Conservation (phyloP, 2,113 vertebrate genomes). For the Cygnus atratus region DNA sequence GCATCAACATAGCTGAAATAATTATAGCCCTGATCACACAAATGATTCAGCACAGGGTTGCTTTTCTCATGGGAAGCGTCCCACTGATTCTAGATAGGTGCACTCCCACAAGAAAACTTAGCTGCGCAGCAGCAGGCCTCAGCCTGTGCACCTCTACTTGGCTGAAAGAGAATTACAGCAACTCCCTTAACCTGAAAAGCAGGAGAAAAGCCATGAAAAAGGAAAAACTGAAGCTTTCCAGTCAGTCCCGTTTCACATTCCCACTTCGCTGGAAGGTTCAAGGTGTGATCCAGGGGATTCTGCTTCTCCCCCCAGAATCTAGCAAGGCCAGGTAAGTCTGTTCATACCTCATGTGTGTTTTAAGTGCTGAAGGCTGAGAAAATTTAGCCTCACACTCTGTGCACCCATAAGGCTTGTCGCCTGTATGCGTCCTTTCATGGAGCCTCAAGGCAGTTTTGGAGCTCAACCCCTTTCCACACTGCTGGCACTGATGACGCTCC, state of each 20-base stretch:
- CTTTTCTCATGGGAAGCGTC: not conserved
- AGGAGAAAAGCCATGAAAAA: not conserved
- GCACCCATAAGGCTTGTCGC: conserved; percentile 89
- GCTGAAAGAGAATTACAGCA: not conserved
- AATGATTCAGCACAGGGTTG: not conserved
- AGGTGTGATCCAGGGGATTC: not conserved
- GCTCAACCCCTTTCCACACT: conserved; percentile 93
- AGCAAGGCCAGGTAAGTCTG: conserved; percentile 29
- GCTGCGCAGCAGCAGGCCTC: not conserved
- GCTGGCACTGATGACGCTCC: conserved; percentile 82
- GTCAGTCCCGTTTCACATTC: not conserved
- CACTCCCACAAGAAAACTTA: not conserved
- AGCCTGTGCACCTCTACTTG: not conserved
- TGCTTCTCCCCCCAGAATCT: conserved; percentile 40
- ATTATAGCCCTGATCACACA: not conserved
- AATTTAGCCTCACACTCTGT: conserved; percentile 88
- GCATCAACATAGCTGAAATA: not conserved
- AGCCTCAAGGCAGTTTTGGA: conserved; percentile 90
- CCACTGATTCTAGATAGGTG: not conserved
- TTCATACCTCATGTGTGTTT: conserved; percentile 92
- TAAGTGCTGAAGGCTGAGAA: conserved; percentile 95
- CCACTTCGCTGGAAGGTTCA: not conserved
- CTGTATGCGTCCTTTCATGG: conserved; percentile 93
- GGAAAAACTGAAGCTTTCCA: not conserved
- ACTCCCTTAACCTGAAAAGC: not conserved